phyloP scores from a whole-genome alignment of 2,113 vertebrate species.

The Cyrtonyx montezumae region DNA sequence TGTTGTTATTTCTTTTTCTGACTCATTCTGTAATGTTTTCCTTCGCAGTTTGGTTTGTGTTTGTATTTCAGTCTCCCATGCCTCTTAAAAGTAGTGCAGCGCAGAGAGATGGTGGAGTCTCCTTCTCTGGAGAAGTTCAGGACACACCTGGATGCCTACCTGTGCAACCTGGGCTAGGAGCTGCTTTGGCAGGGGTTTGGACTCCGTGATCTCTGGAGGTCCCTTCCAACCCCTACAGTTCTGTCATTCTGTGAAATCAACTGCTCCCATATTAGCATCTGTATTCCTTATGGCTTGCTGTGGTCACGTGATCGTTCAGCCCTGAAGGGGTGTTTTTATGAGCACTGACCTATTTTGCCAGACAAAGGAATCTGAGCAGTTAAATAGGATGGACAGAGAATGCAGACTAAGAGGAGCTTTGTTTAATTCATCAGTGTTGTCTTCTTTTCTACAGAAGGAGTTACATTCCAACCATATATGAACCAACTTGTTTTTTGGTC shows the following conservation, averaged over 20 bases:
- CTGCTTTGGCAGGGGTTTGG: too few species aligned
- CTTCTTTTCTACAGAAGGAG: not conserved
- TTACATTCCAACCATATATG: not conserved
- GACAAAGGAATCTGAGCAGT: slow-evolving; percentile 27
- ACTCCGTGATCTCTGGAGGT: too few species aligned
- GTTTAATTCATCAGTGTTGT: not conserved
- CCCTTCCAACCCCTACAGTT: too few species aligned
- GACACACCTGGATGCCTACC: too few species aligned
- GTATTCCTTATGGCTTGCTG: not conserved
- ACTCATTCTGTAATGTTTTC: not conserved
- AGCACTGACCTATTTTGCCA: slow-evolving; percentile 73
- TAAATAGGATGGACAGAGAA: not conserved
- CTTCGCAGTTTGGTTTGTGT: not conserved
- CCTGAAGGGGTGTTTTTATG: slow-evolving; percentile 46
- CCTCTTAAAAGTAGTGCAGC: not conserved
- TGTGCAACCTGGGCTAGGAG: too few species aligned
- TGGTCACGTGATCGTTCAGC: slow-evolving; percentile 12
- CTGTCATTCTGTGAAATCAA: not conserved
- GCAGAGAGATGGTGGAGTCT: too few species aligned
- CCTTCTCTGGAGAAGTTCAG: too few species aligned
- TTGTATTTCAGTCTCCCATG: not conserved
- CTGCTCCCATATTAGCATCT: not conserved
- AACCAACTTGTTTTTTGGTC: not conserved
- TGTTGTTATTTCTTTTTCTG: not conserved
- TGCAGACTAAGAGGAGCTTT: not conserved